Evolutionary conservation across 1,140 invertebrate species (phyloP), one percentile per base, ranked within the genome.

Genomic region (Penaeus indicus): DNA sequence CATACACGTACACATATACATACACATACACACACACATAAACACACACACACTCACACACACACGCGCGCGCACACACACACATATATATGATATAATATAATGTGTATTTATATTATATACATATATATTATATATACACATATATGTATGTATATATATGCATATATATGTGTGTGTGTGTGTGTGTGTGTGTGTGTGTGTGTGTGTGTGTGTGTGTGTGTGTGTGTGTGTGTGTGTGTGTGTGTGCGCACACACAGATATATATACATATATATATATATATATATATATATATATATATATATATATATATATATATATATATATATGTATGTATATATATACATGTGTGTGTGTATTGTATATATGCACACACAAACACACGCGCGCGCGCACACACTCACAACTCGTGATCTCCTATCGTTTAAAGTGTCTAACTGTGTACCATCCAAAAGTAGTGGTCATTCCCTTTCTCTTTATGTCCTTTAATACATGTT

Each of bases 131-230:
- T n/a, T n/a, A n/a, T n/a, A n/a, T n/a, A n/a, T n/a, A n/a, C n/a
- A n/a, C n/a, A n/a, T 67, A 7, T 67, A 7, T 67, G 25, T 38
- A 5, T 67, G 25, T 67, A 7, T 67, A 7, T 67, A 7, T 67
- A 7, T 67, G 25, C 7, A 7, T 67, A 7, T 7, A 7, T 7
- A 7, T 67, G 25, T 67, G 25, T 7, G 25, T 7, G 64, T 67
- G 64, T 67, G 64, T 7, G 64, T 67, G 64, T 67, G 64, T 67
- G 64, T 67, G 64, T 67, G 64, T 67, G 64, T 67, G 64, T 67
- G 64, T 67, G 64, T 67, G 64, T 67, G 64, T 67, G 64, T 67
- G 64, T 67, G 64, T 67, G 64, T 67, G 64, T 67, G 64, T 67
- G 64, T 67, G 64, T 67, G 64, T 67, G 64, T 67, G 64, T 67